A percentile compares a stretch with the other conserved stretches of the same genome.
Conservation (phyloP, 2,113 vertebrate species). For the Ahaetulla prasina region DNA sequence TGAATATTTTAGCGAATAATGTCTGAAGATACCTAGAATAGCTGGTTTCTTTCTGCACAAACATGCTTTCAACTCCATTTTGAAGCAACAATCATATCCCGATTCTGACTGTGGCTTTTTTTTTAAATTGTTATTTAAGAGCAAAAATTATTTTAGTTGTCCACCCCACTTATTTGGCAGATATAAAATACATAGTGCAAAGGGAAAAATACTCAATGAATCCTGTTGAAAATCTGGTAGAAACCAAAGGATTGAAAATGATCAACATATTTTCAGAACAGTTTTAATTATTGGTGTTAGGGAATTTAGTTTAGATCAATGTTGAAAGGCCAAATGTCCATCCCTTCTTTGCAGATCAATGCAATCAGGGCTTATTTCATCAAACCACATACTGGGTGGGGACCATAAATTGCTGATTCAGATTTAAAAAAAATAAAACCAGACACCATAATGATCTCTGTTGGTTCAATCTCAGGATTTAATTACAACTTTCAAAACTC, state of each 20-base stretch:
- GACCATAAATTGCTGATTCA: slow-evolving; percentile 51
- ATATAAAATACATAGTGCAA: not conserved
- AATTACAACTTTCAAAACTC: slow-evolving; percentile 48
- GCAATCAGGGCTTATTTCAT: slow-evolving; percentile 57
- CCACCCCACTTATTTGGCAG: not conserved
- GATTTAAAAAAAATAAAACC: slow-evolving; percentile 10
- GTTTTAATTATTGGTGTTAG: not conserved
- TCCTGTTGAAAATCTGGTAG: not conserved
- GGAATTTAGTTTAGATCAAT: slow-evolving; percentile 14
- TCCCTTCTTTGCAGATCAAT: slow-evolving; percentile 58
- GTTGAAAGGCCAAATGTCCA: slow-evolving; percentile 49
- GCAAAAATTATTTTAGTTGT: not conserved
- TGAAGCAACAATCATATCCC: not conserved
- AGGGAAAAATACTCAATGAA: not conserved
- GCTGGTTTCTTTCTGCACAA: not conserved
- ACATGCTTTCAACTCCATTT: not conserved
- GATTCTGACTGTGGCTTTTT: not conserved
- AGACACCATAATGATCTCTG: slow-evolving; percentile 55
- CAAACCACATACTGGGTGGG: slow-evolving; percentile 59
- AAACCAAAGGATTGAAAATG: not conserved
- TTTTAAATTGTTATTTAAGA: not conserved
- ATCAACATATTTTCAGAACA: not conserved
- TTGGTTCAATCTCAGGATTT: slow-evolving; percentile 48
- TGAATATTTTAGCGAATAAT: not conserved
- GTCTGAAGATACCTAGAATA: not conserved